Evolutionary conservation across 2,888 invertebrate species (phyloP).

Genomic region (Steinernema carpocapsae): DNA sequence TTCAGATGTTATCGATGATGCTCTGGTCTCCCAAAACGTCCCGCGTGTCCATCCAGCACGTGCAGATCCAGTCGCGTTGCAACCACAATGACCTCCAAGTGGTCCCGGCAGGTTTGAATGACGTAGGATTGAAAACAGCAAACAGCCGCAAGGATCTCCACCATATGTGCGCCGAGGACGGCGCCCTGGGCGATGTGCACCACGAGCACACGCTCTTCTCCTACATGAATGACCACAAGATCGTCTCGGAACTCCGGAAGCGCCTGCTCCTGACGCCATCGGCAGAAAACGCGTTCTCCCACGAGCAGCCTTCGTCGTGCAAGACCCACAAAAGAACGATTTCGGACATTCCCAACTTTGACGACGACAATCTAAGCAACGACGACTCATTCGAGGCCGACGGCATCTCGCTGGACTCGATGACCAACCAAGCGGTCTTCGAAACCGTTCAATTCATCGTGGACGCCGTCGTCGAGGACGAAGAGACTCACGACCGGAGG

Average conservation of each 20-base stretch:
- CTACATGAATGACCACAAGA: constrained; percentile 29
- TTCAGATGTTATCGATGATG: constrained; percentile 72
- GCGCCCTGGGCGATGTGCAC: not conserved
- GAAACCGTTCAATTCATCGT: constrained; percentile 59
- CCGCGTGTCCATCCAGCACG: constrained; percentile 78
- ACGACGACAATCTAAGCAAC: constrained; percentile 43
- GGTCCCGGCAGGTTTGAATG: constrained; percentile 56
- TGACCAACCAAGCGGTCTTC: constrained; percentile 56
- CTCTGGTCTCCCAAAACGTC: constrained; percentile 81
- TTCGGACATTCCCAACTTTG: constrained; percentile 59
- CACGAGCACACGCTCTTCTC: not conserved
- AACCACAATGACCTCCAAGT: constrained; percentile 50
- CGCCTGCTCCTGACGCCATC: constrained; percentile 16
- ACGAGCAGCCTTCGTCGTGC: not conserved
- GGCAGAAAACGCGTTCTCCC: not conserved
- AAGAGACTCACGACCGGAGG: constrained; percentile 2
- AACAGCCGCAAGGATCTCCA: constrained; percentile 63
- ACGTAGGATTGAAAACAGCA: constrained; percentile 57
- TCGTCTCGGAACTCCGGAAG: constrained; percentile 6
- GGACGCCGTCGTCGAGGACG: constrained; percentile 53
- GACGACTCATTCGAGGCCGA: constrained; percentile 61
- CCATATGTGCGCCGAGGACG: constrained; percentile 51
- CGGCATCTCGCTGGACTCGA: constrained; percentile 46
- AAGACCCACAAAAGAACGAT: constrained; percentile 46
- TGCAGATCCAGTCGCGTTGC: constrained; percentile 52